Percentiles rank a stretch among this genome's conserved stretches.
These are phyloP conservation scores for Oxyura jamaicensis DNA, from an alignment of 2,113 vertebrate species.

Conservation along the genomic window DNA sequence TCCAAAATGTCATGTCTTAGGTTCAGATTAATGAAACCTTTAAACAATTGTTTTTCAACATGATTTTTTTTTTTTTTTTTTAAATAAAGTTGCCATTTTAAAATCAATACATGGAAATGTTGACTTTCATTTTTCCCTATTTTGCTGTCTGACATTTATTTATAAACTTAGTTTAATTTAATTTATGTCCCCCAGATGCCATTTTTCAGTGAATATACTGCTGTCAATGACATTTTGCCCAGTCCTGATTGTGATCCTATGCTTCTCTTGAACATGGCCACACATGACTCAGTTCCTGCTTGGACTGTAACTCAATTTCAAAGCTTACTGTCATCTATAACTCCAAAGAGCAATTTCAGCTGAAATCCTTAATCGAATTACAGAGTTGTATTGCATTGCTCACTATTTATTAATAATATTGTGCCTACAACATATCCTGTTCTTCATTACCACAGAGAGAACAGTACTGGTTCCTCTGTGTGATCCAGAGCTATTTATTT, in stretches of 20 bases:
- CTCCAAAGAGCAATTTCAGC: constrained; percentile 58
- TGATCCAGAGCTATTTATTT: constrained; percentile 45
- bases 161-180: not conserved
- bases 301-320: constrained; percentile 60
- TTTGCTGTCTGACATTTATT: constrained; percentile 9
- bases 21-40: constrained; percentile 15
- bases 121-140: not conserved
- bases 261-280: constrained; percentile 32
- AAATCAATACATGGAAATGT: constrained; percentile 36
- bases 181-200: not conserved
- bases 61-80: not conserved
- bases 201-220: constrained; percentile 2
- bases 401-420: constrained; percentile 67
- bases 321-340: constrained; percentile 42
- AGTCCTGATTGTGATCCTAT: not conserved
- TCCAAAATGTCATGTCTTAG: constrained; percentile 6
- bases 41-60: constrained; percentile 11
- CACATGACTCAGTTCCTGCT: constrained; percentile 68
- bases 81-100: constrained; percentile 30
- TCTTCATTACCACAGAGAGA: constrained; percentile 41
- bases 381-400: constrained; percentile 40
- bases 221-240: constrained; percentile 13
- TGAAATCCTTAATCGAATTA: constrained; percentile 62
- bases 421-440: constrained; percentile 67
- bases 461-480: constrained; percentile 24